phyloP scores from a whole-genome alignment of 2,113 vertebrate species.

The Alligator mississippiensis region DNA sequence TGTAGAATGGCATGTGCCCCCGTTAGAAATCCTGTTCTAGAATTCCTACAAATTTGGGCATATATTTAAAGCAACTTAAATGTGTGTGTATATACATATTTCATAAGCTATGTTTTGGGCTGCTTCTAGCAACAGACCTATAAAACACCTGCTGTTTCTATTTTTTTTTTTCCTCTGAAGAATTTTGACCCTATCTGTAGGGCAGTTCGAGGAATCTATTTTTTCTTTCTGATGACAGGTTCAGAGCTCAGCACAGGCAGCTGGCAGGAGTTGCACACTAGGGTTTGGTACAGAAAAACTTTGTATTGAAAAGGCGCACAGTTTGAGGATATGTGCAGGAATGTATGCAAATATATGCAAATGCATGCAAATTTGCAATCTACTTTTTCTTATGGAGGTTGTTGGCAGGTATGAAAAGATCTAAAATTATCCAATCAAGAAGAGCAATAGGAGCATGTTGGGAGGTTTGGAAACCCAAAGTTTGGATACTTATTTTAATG shows the following conservation, averaged over 20 bases:
- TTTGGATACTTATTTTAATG: not conserved
- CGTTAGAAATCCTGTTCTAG: not conserved
- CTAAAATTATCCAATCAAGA: slow-evolving; percentile 64
- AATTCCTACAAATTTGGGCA: not conserved
- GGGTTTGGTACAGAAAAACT: slow-evolving; percentile 23
- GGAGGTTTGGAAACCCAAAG: not conserved
- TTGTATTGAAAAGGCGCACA: not conserved
- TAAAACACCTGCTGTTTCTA: not conserved
- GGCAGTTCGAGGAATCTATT: not conserved
- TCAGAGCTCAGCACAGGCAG: not conserved
- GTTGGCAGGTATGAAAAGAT: slow-evolving; percentile 46
- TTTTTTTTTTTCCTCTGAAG: not conserved
- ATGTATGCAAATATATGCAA: slow-evolving; percentile 41
- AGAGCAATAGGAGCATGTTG: not conserved
- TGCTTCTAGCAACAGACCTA: not conserved
- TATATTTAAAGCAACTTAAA: not conserved
- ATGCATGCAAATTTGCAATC: slow-evolving; percentile 53
- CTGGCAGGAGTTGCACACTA: not conserved
- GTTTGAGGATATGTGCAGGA: not conserved
- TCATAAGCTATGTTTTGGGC: not conserved
- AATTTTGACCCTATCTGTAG: not conserved
- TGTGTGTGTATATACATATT: not conserved
- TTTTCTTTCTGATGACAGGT: not conserved
- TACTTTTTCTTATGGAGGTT: slow-evolving; percentile 30
- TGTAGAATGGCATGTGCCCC: fast-evolving